phyloP scores from a whole-genome alignment of 2,888 invertebrate genomes.

The Sericinus montela region DNA sequence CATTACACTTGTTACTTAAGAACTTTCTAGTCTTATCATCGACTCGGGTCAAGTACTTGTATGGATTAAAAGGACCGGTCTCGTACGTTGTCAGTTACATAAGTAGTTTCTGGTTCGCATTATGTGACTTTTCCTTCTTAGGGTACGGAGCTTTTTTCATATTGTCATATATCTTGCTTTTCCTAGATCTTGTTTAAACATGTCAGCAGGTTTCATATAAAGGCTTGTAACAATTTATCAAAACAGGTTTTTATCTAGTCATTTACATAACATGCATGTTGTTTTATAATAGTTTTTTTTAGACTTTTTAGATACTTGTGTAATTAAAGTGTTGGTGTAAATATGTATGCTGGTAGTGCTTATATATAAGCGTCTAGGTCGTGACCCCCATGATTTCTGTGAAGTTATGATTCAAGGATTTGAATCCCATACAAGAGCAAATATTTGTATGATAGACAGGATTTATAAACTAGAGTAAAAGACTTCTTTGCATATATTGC shows the following conservation, averaged over 20 bases:
- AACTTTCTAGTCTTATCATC: slow-evolving; percentile 18
- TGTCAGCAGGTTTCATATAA: neutral
- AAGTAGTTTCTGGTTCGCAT: slow-evolving; percentile 19
- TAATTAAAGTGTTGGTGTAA: too few species aligned
- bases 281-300: too few species aligned
- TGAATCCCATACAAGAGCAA: too few species aligned
- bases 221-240: neutral
- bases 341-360: too few species aligned
- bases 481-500: too few species aligned
- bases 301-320: too few species aligned
- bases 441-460: too few species aligned
- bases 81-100: slow-evolving; percentile 12
- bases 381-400: too few species aligned
- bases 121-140: slow-evolving; percentile 20
- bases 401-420: too few species aligned
- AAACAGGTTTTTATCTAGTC: neutral
- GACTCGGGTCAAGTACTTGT: slow-evolving; percentile 19
- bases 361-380: too few species aligned
- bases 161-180: slow-evolving; percentile 6
- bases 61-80: slow-evolving; percentile 16
- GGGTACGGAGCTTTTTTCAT: slow-evolving; percentile 2
- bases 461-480: too few species aligned
- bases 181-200: slow-evolving; percentile 10
- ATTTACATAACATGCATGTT: too few species aligned
- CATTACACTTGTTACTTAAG: slow-evolving; percentile 4